Percentiles rank a stretch among this genome's conserved stretches.
phyloP scores from a whole-genome alignment of 2,888 invertebrate genomes.

The Eupithecia pulchellata region DNA sequence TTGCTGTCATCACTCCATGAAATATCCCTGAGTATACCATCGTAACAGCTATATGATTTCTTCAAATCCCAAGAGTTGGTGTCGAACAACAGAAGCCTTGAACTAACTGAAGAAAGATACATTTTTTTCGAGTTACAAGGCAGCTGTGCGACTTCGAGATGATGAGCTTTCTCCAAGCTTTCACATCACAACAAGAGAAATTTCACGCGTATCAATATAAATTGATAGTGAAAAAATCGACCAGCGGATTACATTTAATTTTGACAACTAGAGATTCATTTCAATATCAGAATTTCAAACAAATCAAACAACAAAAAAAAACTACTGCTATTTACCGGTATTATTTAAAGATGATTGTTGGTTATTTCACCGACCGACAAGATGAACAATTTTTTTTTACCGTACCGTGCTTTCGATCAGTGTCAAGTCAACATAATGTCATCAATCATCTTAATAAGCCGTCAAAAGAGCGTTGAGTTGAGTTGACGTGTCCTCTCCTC shows the following conservation, averaged over 20 bases:
- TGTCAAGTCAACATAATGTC: background rate
- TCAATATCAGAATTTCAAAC: no score
- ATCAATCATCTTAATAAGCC: background rate
- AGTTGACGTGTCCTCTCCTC: conserved; percentile 28
- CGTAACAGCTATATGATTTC: conserved; percentile 79
- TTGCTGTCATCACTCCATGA: conserved; percentile 83
- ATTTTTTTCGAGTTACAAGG: conserved; percentile 58
- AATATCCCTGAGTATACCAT: conserved; percentile 73
- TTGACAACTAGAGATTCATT: conserved; percentile 24
- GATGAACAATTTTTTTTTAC: no score
- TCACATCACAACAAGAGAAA: conserved; percentile 33
- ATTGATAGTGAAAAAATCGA: conserved; percentile 17
- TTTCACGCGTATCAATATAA: conserved; percentile 29
- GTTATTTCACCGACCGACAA: background rate
- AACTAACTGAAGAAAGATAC: conserved; percentile 85
- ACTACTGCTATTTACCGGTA: background rate
- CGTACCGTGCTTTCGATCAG: no score
- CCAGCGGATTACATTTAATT: conserved; percentile 33
- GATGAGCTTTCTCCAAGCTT: conserved; percentile 34
- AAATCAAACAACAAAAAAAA: background rate
- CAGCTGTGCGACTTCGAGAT: conserved; percentile 21
- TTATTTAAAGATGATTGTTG: background rate
- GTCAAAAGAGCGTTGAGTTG: conserved; percentile 15
- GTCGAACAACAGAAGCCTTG: conserved; percentile 83
- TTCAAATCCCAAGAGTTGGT: conserved; percentile 82